Conservation (phyloP, 2,113 vertebrate genomes). For the Sapayoa aenigma region DNA sequence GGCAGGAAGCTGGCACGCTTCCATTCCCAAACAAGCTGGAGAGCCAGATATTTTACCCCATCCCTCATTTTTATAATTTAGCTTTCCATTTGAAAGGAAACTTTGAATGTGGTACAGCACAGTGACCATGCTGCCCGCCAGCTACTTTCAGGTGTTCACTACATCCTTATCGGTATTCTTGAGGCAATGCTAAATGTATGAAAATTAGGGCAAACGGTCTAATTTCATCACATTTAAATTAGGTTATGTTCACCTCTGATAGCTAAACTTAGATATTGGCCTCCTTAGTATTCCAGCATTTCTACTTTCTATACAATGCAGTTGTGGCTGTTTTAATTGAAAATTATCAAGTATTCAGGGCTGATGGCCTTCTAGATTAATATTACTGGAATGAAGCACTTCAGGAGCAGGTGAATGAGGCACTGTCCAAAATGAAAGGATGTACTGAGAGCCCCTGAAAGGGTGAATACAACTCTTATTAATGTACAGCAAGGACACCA, state of each 20-base stretch:
- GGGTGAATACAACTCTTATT: slow-evolving; percentile 31
- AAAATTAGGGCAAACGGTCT: slow-evolving; percentile 44
- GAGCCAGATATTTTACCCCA: background rate
- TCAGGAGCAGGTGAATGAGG: slow-evolving; percentile 44
- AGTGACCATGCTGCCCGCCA: background rate
- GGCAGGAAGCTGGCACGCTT: background rate
- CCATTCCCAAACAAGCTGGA: background rate
- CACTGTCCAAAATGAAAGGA: slow-evolving; percentile 43
- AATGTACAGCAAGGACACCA: background rate
- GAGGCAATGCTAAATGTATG: background rate
- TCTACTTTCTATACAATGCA: slow-evolving; percentile 4
- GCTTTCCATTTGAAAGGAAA: background rate
- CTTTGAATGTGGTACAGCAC: background rate
- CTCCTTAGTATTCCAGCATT: slow-evolving; percentile 30
- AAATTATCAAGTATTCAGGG: background rate
- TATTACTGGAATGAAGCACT: slow-evolving; percentile 6
- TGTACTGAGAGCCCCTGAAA: slow-evolving; percentile 14
- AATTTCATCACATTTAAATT: slow-evolving; percentile 59
- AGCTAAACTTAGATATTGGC: slow-evolving; percentile 54
- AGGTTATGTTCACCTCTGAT: slow-evolving; percentile 42
- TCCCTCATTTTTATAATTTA: background rate
- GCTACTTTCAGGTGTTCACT: background rate
- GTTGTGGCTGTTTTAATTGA: slow-evolving; percentile 4
- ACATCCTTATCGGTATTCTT: background rate
- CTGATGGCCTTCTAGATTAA: background rate